Conservation (phyloP, 1,140 invertebrate genomes). For the Meloidogyne hapla region DNA sequence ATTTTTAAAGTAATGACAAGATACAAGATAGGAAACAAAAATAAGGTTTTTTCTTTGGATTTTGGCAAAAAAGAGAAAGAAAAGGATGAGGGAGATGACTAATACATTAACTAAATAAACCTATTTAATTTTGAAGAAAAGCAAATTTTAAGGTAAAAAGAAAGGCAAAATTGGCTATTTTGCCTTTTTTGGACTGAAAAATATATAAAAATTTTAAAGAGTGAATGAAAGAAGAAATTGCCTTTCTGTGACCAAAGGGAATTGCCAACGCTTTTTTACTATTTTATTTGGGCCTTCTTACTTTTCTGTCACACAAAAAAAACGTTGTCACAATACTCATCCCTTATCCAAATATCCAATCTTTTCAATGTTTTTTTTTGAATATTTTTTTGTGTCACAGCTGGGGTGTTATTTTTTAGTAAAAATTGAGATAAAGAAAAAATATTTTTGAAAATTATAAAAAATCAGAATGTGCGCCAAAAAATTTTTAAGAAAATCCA, state of each 20-base stretch:
- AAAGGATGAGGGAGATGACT: not conserved
- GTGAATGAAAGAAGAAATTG: not conserved
- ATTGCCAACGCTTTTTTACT: not conserved
- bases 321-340: not conserved
- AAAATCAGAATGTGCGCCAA: too few relatives aligned
- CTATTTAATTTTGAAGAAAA: not conserved
- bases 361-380: not conserved
- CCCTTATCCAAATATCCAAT: not conserved
- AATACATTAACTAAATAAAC: not conserved
- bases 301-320: too few relatives aligned
- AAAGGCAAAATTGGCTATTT: not conserved
- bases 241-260: not conserved
- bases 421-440: not conserved
- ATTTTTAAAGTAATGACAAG: not conserved
- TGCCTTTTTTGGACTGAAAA: not conserved
- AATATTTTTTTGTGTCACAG: not conserved
- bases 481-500: too few relatives aligned
- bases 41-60: not conserved
- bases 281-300: not conserved
- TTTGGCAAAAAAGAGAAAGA: not conserved
- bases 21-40: constrained; percentile 2
- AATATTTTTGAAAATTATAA: not conserved
- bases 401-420: not conserved
- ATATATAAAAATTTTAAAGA: not conserved
- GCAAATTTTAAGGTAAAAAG: not conserved